Base-by-base conservation (phyloP, 2,113 vertebrate genomes). In the Geococcyx californianus region DNA sequence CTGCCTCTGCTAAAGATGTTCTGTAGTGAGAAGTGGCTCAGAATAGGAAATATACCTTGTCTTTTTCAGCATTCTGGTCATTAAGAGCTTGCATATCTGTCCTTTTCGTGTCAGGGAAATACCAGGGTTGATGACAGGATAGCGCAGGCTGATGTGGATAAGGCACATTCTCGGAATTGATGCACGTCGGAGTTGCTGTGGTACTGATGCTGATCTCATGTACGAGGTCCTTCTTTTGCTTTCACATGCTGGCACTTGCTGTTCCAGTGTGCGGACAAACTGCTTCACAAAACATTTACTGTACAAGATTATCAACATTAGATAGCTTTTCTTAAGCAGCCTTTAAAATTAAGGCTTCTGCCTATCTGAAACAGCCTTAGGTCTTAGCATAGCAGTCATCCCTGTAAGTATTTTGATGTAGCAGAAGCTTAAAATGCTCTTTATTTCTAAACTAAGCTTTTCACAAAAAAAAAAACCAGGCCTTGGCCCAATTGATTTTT, bases 401-500 rank as follows among this genome's bases (percentile, higher is more conserved):
- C n/a, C 31, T 0, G 0, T 73, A 62, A 79, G 9, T 82, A 28
- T 88, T 95, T 67, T 72, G 25, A 55, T 66, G 58, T 20, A 77
- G 49, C 49, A 89, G 69, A 69, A 63, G 33, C 33, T 85, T 92
- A 58, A 81, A 90, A 83, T 77, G 34, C 45, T 73, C 34, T 76
- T 90, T 80, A 51, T 78, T 90, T 84, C 94, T 83, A 87, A 91
- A 62, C 13, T 56, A 21, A 80, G 44, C 19, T 80, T 95, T 90
- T 84, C 42, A 67, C 47, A n/a, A 33, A 67, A n/a, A n/a, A n/a
- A n/a, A n/a, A n/a, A 42, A 23, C 23, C 0, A 0, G 63, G 36
- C 44, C 10, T 3, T 34, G 42, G 44, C 55, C 42, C 4, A 5
- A 38, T 31, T 34, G 62, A 31, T 78, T 89, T 84, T 56, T 76